phyloP scores from a whole-genome alignment of 1,140 invertebrate species.

The Calliphora vicina region DNA sequence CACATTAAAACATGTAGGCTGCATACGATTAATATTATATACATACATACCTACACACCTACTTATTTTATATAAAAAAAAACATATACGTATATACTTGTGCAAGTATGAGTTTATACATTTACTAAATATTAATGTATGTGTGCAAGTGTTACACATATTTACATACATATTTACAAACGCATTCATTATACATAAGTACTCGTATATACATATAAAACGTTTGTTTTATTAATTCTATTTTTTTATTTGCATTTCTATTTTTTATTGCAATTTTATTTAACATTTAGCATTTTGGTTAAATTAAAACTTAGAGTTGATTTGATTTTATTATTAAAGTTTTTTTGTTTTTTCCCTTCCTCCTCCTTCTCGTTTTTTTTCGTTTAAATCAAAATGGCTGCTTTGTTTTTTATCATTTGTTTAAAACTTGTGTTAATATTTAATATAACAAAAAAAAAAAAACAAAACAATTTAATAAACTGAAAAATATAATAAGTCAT shows the following conservation, averaged over 20 bases:
- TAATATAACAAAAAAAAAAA: neutral
- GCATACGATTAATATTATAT: neutral
- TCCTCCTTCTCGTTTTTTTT: neutral
- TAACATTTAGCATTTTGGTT: neutral
- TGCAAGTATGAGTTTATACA: no score
- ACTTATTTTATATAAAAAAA: no score
- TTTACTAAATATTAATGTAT: no score
- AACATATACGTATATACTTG: no score
- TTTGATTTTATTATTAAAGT: slow-evolving; percentile 34
- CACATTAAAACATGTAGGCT: neutral
- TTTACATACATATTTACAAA: neutral
- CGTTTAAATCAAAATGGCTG: neutral
- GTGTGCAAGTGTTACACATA: no score
- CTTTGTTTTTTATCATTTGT: neutral
- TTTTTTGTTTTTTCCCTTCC: neutral
- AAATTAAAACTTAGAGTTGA: slow-evolving; percentile 27
- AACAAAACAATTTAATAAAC: neutral
- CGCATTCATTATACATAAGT: neutral
- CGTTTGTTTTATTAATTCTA: neutral
- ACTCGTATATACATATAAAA: neutral
- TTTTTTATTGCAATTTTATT: no score
- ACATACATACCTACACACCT: neutral
- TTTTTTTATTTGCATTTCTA: no score
- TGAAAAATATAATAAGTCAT: neutral
- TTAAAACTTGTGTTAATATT: neutral